phyloP scores from a whole-genome alignment of 2,888 invertebrate genomes.

The Caenorhabditis sp. region DNA sequence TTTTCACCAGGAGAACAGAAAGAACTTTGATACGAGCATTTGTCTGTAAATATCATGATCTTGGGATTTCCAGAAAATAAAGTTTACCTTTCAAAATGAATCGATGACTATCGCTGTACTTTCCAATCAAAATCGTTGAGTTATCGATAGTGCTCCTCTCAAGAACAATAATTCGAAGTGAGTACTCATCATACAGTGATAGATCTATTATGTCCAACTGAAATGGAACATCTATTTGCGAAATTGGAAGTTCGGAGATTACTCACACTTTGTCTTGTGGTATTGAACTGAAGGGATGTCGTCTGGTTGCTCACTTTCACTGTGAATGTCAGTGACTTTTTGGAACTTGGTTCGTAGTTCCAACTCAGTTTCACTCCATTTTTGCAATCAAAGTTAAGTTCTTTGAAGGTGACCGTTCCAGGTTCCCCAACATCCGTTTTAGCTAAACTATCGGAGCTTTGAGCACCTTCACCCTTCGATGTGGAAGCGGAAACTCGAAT shows the following conservation, averaged over 20 bases:
- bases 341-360: constrained; percentile 59
- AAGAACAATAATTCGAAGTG: constrained; percentile 65
- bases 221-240: constrained; percentile 35
- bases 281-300: constrained; percentile 60
- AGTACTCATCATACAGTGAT: constrained; percentile 70
- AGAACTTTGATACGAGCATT: constrained; percentile 78
- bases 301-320: constrained; percentile 58
- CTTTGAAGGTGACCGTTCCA: constrained; percentile 63
- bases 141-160: constrained; percentile 68
- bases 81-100: constrained; percentile 62
- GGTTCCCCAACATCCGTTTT: constrained; percentile 74
- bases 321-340: constrained; percentile 60
- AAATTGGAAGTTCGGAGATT: background rate
- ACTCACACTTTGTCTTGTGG: constrained; percentile 47
- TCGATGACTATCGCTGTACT: constrained; percentile 66
- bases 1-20: constrained; percentile 75
- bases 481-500: constrained; percentile 79
- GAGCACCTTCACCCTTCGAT: constrained; percentile 79
- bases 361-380: constrained; percentile 60
- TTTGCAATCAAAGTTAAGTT: constrained; percentile 68
- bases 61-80: too few relatives aligned
- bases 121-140: constrained; percentile 64
- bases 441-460: constrained; percentile 72
- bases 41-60: constrained; percentile 67
- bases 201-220: constrained; percentile 71